phyloP scores from a whole-genome alignment of 2,113 vertebrate species.

The Shinisaurus crocodilurus region DNA sequence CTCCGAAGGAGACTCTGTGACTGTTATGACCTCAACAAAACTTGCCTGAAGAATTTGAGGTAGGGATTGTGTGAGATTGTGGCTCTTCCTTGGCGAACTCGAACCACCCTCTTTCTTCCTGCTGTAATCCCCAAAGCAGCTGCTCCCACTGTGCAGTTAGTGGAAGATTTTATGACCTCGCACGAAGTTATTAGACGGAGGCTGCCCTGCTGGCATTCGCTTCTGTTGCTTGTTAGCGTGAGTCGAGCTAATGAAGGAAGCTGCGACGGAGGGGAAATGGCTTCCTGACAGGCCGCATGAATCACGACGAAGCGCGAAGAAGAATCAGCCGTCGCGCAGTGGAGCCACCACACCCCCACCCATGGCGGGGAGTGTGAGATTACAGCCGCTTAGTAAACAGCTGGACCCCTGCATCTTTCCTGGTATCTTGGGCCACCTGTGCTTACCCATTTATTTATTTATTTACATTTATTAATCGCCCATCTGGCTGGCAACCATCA shows the following conservation, averaged over 20 bases:
- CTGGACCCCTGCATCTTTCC: background rate
- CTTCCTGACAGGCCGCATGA: background rate
- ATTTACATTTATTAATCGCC: too few species aligned
- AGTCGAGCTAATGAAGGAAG: background rate
- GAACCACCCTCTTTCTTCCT: background rate
- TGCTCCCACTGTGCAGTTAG: conserved; percentile 14
- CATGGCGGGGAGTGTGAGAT: background rate
- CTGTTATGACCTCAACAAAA: background rate
- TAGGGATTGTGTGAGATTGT: too few species aligned
- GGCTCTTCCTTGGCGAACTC: background rate
- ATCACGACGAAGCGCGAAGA: background rate
- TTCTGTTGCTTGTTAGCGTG: background rate
- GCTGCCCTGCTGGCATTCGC: background rate
- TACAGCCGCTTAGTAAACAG: conserved; percentile 7
- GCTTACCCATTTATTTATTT: too few species aligned
- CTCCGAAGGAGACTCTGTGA: too few species aligned
- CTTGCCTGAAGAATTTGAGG: background rate
- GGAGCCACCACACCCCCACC: background rate
- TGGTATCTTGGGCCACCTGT: background rate
- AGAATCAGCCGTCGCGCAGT: background rate
- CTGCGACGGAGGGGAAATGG: background rate
- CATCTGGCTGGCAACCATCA: too few species aligned
- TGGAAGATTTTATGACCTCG: background rate
- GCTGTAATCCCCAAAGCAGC: background rate
- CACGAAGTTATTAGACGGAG: background rate